A percentile compares a stretch with the other conserved stretches of the same genome.
Conservation (phyloP, 2,113 vertebrate species). For the Proterorhinus semilunaris region DNA sequence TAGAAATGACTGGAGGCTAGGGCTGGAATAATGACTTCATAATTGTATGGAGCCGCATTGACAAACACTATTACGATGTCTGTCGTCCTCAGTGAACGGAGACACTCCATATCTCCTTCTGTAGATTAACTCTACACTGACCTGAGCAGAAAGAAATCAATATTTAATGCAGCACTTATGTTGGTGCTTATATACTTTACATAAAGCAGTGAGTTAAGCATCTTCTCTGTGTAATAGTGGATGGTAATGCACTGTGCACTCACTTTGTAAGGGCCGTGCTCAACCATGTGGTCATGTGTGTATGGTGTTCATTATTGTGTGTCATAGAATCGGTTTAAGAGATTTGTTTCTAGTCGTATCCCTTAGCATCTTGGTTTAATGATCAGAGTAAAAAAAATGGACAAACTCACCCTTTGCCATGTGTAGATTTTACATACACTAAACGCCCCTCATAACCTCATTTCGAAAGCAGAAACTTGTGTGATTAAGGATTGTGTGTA, state of each 20-base stretch:
- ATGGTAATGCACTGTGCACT: neutral
- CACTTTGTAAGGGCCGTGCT: neutral
- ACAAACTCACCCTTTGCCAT: neutral
- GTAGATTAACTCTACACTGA: neutral
- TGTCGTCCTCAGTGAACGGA: constrained; percentile 5
- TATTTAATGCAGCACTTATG: neutral
- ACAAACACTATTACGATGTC: constrained; percentile 30
- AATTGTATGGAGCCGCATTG: constrained; percentile 25
- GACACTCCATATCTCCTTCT: neutral
- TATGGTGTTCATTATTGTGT: neutral
- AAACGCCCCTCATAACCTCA: neutral
- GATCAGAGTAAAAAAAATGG: too few relatives aligned
- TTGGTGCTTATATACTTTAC: neutral
- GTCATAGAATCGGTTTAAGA: too few relatives aligned
- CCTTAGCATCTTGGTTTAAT: neutral
- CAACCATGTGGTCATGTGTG: neutral
- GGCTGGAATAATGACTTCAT: constrained; percentile 26
- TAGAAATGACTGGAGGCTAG: constrained; percentile 18
- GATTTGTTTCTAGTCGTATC: neutral
- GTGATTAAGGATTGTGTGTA: constrained; percentile 24
- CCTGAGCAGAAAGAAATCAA: neutral
- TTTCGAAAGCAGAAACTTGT: neutral
- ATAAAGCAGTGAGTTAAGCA: neutral
- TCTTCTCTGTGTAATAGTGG: neutral
- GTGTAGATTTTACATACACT: too few relatives aligned